Evolutionary conservation across 2,888 invertebrate genomes (phyloP).

Genomic region (Ecliptopera silaceata): DNA sequence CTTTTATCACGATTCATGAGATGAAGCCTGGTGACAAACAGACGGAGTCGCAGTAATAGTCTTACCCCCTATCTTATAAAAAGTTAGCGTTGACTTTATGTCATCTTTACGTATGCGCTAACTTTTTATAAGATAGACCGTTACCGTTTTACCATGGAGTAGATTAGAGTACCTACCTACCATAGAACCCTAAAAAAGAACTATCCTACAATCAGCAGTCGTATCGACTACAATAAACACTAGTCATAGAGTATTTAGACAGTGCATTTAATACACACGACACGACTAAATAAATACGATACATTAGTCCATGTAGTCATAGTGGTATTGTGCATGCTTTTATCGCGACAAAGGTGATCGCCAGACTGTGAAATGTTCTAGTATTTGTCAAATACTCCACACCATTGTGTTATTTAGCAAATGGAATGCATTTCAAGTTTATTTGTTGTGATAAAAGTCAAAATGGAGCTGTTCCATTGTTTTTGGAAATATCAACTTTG

Average conservation of each 20-base stretch:
- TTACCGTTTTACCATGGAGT: too few relatives aligned
- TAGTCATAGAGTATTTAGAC: neutral
- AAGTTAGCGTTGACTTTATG: too few relatives aligned
- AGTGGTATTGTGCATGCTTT: slow-evolving; percentile 57
- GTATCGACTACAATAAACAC: too few relatives aligned
- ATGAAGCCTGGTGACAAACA: too few relatives aligned
- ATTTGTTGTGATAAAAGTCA: slow-evolving; percentile 2
- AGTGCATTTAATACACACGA: slow-evolving; percentile 12
- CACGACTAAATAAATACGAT: slow-evolving; percentile 45
- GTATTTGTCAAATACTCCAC: slow-evolving; percentile 62
- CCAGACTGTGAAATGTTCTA: slow-evolving; percentile 77
- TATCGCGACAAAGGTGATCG: slow-evolving; percentile 57
- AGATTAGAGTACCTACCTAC: too few relatives aligned
- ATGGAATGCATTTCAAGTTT: slow-evolving; percentile 23
- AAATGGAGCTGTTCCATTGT: neutral
- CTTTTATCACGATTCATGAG: too few relatives aligned
- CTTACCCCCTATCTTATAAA: too few relatives aligned
- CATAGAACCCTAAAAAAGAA: too few relatives aligned
- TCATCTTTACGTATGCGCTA: too few relatives aligned
- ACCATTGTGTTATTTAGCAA: slow-evolving; percentile 37
- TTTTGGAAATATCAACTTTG: neutral
- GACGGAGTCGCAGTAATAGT: too few relatives aligned
- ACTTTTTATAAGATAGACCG: too few relatives aligned
- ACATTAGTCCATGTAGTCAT: slow-evolving; percentile 47
- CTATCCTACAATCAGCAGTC: too few relatives aligned